Evolutionary conservation across 2,888 invertebrate species (phyloP).

Genomic region (Chymomyza procnemis): DNA sequence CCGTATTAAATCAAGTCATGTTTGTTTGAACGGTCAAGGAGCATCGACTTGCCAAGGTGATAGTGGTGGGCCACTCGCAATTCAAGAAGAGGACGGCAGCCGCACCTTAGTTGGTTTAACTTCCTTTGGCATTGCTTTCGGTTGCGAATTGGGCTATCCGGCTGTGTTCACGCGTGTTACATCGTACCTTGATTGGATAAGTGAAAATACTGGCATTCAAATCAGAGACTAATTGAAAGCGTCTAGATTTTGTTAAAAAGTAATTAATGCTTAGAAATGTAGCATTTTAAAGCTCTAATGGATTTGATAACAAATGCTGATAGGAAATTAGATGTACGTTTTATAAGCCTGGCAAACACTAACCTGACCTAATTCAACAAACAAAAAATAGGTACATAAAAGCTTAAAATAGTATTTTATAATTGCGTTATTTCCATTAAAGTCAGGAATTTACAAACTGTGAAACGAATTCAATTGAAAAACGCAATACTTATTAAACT

Average conservation of each 20-base stretch:
- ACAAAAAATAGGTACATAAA: not conserved
- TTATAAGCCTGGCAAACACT: not conserved
- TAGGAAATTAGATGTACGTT: not conserved
- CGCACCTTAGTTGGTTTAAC: constrained; percentile 58
- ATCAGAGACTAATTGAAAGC: constrained; percentile 4
- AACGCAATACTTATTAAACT: too few relatives aligned
- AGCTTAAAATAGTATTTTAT: not conserved
- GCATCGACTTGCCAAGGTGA: constrained; percentile 59
- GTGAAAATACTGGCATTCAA: constrained; percentile 14
- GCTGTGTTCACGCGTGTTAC: constrained; percentile 65
- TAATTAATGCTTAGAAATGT: not conserved
- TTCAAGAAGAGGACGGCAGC: constrained; percentile 23
- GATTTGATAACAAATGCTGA: not conserved
- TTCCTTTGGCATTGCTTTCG: constrained; percentile 60
- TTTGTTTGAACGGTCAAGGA: constrained; percentile 52
- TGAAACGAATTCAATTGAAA: too few relatives aligned
- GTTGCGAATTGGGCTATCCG: constrained; percentile 66
- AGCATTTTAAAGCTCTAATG: not conserved
- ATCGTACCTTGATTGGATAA: constrained; percentile 63
- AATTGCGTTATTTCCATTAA: too few relatives aligned
- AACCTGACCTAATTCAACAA: not conserved
- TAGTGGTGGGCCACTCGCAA: constrained; percentile 60
- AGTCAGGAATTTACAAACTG: too few relatives aligned
- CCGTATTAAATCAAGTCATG: constrained; percentile 44
- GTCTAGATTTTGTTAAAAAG: not conserved